These are phyloP conservation scores for Steatocranus sp. DNA, from an alignment of 2,797 vertebrate genomes.

Conservation along the genomic window DNA sequence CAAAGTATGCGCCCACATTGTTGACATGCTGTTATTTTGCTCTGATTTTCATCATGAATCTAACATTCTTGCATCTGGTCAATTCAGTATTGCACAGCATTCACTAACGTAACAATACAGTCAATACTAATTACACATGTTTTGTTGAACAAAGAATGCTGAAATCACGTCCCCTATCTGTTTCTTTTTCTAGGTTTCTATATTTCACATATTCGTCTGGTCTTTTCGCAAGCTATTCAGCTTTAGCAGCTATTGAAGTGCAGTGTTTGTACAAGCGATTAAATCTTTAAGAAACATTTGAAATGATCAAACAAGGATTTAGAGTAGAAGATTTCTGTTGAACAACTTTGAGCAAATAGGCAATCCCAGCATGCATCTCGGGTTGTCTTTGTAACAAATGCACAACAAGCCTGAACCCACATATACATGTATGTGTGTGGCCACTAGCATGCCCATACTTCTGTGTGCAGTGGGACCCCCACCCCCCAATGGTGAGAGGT, in stretches of 20 bases:
- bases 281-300: neutral
- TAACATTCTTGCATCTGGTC: neutral
- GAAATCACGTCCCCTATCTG: neutral
- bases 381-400: neutral
- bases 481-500: slow-evolving; percentile 2
- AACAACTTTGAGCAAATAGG: neutral
- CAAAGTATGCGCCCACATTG: neutral
- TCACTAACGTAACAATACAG: neutral
- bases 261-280: neutral
- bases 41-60: neutral
- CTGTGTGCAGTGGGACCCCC: slow-evolving; percentile 23
- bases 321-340: neutral
- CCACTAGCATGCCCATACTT: neutral
- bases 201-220: neutral
- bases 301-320: neutral
- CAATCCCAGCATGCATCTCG: neutral
- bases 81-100: neutral
- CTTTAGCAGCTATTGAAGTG: neutral
- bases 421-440: neutral
- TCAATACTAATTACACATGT: neutral
- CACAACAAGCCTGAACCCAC: neutral
- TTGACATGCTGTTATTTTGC: neutral
- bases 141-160: neutral
- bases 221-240: neutral
- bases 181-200: neutral